A percentile compares a stretch with the other conserved stretches of the same genome.
These are phyloP conservation scores for Muricea muricata DNA, from an alignment of 92 coral and sea anemone species.

Conservation along the genomic window DNA sequence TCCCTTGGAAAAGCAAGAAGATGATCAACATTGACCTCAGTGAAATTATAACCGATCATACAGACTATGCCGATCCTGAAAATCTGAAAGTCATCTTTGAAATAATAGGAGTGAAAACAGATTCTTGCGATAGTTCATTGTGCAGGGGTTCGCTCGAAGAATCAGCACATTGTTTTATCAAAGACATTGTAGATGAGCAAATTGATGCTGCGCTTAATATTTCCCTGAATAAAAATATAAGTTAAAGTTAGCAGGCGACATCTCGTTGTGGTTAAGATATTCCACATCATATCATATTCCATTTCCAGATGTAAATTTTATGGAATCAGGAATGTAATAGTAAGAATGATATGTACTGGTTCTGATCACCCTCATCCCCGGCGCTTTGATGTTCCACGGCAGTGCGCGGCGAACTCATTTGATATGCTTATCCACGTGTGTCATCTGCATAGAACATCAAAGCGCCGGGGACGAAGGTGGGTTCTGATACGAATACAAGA, in stretches of 20 bases:
- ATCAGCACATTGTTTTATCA: conserved; percentile 28
- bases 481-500: too few species aligned
- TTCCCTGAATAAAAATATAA: conserved; percentile 21
- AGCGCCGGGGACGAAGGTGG: too few species aligned
- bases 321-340: too few species aligned
- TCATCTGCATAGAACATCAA: too few species aligned
- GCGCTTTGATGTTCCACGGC: too few species aligned
- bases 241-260: neutral
- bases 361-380: too few species aligned
- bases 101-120: conserved; percentile 59
- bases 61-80: conserved; percentile 76
- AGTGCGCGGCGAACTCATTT: too few species aligned
- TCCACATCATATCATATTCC: too few species aligned
- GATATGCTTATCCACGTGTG: too few species aligned
- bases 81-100: conserved; percentile 66
- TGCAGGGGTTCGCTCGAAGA: conserved; percentile 4
- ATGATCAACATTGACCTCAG: conserved; percentile 78
- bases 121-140: neutral
- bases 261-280: too few species aligned
- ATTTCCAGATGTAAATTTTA: too few species aligned
- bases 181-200: conserved; percentile 62
- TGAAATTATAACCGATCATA: conserved; percentile 71
- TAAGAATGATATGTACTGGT: too few species aligned
- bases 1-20: conserved; percentile 75
- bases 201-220: conserved; percentile 57